Evolutionary conservation across 2,113 vertebrate genomes (phyloP).

Genomic region (Catharus fuscescens): DNA sequence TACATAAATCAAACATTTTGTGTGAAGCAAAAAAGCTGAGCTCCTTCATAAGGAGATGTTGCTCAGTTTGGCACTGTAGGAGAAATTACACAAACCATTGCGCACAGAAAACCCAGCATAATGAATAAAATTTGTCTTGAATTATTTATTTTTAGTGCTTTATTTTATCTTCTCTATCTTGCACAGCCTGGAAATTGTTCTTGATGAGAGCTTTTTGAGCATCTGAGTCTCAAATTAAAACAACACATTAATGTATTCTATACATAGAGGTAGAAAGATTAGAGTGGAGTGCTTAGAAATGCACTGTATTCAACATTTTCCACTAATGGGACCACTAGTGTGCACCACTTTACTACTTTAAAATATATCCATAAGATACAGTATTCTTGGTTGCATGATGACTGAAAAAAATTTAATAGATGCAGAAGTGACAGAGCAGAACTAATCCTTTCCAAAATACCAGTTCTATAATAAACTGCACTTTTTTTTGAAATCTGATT

Average conservation of each 20-base stretch:
- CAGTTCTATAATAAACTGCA: not conserved
- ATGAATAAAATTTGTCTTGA: slow-evolving; percentile 68
- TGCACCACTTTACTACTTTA: slow-evolving; percentile 3
- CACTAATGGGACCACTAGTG: slow-evolving; percentile 39
- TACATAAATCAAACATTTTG: slow-evolving; percentile 61
- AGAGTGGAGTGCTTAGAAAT: slow-evolving; percentile 20
- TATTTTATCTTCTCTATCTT: slow-evolving; percentile 59
- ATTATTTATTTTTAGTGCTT: slow-evolving; percentile 73
- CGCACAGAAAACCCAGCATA: slow-evolving; percentile 32
- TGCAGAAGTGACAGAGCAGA: slow-evolving; percentile 21
- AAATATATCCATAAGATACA: not conserved
- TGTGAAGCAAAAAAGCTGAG: slow-evolving; percentile 53
- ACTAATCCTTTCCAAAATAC: slow-evolving; percentile 16
- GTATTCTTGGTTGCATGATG: not conserved
- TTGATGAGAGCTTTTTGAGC: slow-evolving; percentile 35
- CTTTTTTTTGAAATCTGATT: slow-evolving; percentile 53
- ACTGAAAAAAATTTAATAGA: not conserved
- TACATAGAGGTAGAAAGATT: not conserved
- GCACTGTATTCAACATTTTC: not conserved
- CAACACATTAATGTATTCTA: slow-evolving; percentile 23
- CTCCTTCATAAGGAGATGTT: not conserved
- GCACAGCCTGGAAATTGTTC: slow-evolving; percentile 36
- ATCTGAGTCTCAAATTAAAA: slow-evolving; percentile 59
- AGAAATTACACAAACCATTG: slow-evolving; percentile 68
- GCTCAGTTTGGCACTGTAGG: not conserved